Percentiles rank a stretch among this genome's conserved stretches.
phyloP scores from a whole-genome alignment of 2,797 vertebrate species.

The Arremon aurantiirostris region DNA sequence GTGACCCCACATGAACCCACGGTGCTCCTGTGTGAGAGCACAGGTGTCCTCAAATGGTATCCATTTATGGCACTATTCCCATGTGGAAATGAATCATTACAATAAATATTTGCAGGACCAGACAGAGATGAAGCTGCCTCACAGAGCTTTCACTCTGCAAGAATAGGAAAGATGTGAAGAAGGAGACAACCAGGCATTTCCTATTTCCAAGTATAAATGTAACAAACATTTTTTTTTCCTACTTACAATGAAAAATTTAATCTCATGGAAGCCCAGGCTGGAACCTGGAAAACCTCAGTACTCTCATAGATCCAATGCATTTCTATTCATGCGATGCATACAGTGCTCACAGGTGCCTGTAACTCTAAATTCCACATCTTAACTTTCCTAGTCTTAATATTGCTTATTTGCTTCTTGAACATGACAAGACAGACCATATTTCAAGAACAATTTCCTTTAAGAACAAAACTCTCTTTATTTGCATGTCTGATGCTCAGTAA shows the following conservation, averaged over 20 bases:
- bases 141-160: background rate
- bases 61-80: background rate
- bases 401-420: background rate
- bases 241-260: background rate
- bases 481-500: background rate
- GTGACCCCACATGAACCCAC: background rate
- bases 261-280: background rate
- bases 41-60: background rate
- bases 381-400: background rate
- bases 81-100: background rate
- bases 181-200: background rate
- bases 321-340: background rate
- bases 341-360: background rate
- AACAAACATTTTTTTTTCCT: background rate
- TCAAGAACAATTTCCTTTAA: background rate
- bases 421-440: background rate
- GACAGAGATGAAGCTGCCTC: background rate
- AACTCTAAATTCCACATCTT: background rate
- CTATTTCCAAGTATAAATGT: background rate
- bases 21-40: background rate
- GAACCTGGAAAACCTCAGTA: background rate
- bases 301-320: background rate
- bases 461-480: background rate
- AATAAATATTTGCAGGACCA: constrained; percentile 27
- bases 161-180: background rate